These are phyloP conservation scores for Artibeus jamaicensis DNA, from an alignment of 2,797 vertebrate species.

Conservation along the genomic window DNA sequence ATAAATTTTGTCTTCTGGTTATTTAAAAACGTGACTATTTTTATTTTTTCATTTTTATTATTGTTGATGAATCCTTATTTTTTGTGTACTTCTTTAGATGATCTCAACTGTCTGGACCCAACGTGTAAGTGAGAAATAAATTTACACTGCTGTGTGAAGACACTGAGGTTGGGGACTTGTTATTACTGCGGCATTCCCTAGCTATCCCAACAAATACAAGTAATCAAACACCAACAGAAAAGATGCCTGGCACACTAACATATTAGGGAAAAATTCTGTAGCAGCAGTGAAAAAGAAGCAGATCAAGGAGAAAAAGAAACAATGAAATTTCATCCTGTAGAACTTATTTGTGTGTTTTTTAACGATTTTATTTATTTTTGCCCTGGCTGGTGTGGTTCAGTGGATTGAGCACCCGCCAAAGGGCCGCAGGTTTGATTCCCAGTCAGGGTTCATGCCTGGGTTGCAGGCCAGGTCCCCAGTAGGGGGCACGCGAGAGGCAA, in stretches of 20 bases:
- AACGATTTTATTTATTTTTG: too few species aligned
- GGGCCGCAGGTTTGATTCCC: too few species aligned
- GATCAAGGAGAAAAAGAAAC: neutral
- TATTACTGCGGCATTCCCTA: neutral
- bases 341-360: neutral
- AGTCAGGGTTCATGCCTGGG: too few species aligned
- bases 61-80: neutral
- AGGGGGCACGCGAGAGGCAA: too few species aligned
- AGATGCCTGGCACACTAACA: neutral
- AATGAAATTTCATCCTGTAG: neutral
- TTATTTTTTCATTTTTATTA: neutral
- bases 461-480: too few species aligned
- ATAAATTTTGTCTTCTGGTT: neutral
- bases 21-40: neutral
- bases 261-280: neutral
- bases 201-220: neutral
- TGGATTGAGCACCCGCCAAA: too few species aligned
- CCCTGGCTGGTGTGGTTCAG: too few species aligned
- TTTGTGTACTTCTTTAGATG: neutral
- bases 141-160: neutral
- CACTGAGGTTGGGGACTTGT: neutral
- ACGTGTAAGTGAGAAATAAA: neutral
- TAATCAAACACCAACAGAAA: neutral
- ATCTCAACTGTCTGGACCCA: neutral
- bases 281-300: neutral